Conservation (phyloP, 2,797 vertebrate species). For the Gadopsis bispinosus region DNA sequence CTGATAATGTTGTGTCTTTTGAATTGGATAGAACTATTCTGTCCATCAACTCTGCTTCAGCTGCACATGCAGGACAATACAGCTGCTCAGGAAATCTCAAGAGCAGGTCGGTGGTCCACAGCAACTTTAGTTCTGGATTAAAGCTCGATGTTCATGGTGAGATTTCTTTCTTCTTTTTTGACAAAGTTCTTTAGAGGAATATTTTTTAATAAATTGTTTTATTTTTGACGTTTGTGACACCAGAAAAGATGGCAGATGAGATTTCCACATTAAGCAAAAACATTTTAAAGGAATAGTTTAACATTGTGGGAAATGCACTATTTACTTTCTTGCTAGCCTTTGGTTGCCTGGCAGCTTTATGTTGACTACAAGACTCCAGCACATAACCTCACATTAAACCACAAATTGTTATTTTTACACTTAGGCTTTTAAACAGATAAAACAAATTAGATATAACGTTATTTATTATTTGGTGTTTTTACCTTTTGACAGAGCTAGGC, state of each 20-base stretch:
- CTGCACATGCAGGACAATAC: conserved; percentile 36
- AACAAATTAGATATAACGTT: background rate
- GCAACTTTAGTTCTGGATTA: background rate
- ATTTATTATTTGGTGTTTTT: background rate
- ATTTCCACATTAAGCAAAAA: background rate
- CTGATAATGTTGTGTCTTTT: background rate
- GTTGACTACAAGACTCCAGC: background rate
- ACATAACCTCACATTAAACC: background rate
- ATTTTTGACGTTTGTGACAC: background rate
- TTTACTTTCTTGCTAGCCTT: background rate
- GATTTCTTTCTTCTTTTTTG: conserved; percentile 1
- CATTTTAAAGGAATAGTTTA: background rate
- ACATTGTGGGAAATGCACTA: background rate
- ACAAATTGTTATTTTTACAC: background rate
- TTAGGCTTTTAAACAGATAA: background rate
- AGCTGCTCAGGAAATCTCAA: conserved; percentile 60
- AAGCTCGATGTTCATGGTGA: conserved; percentile 69
- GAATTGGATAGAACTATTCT: background rate
- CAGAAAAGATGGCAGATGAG: too few species aligned
- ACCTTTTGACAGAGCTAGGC: background rate
- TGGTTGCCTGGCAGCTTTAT: background rate
- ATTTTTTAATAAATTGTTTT: background rate
- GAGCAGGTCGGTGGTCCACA: conserved; percentile 59
- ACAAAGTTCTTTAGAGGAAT: background rate
- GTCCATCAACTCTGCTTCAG: conserved; percentile 29